Percentiles rank a stretch among this genome's conserved stretches.
phyloP scores from a whole-genome alignment of 2,888 invertebrate genomes.

The Pogonocherus hispidulus region DNA sequence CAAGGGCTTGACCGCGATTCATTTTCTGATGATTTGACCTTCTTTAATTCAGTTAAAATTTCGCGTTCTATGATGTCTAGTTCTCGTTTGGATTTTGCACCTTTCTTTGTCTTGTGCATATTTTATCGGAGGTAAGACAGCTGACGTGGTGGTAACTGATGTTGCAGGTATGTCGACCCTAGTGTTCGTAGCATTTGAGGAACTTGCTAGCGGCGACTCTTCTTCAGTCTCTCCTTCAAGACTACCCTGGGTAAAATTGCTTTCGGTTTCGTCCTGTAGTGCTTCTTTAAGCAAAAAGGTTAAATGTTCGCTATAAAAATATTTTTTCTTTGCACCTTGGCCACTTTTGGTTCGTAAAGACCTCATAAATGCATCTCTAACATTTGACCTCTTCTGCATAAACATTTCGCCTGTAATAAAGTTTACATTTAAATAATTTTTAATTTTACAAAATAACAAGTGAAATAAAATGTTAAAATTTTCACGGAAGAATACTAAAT shows the following conservation, averaged over 20 bases:
- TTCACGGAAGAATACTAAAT: no score
- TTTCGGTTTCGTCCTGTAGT: constrained; percentile 33
- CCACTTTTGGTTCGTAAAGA: constrained; percentile 28
- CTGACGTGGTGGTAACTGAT: constrained; percentile 42
- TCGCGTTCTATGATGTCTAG: constrained; percentile 37
- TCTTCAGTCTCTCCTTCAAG: constrained; percentile 25
- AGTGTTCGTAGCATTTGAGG: constrained; percentile 22
- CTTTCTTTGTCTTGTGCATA: no score
- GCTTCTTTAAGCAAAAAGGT: constrained; percentile 35
- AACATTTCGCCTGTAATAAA: constrained; percentile 26
- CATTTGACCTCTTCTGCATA: constrained; percentile 26
- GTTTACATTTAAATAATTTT: no score
- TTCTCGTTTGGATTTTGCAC: constrained; percentile 41
- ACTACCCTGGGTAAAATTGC: constrained; percentile 38
- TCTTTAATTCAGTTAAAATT: constrained; percentile 41
- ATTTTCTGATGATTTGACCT: constrained; percentile 34
- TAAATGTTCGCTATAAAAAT: constrained; percentile 27
- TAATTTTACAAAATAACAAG: no score
- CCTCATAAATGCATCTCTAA: constrained; percentile 25
- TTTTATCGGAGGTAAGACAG: no score
- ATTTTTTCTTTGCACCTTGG: constrained; percentile 29
- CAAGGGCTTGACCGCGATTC: no score
- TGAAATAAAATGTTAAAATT: no score
- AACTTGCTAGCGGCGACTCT: constrained; percentile 21
- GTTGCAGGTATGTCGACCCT: constrained; percentile 31